phyloP scores from a whole-genome alignment of 92 coral and sea anemone species.

The Hydrozoanthus gracilis region DNA sequence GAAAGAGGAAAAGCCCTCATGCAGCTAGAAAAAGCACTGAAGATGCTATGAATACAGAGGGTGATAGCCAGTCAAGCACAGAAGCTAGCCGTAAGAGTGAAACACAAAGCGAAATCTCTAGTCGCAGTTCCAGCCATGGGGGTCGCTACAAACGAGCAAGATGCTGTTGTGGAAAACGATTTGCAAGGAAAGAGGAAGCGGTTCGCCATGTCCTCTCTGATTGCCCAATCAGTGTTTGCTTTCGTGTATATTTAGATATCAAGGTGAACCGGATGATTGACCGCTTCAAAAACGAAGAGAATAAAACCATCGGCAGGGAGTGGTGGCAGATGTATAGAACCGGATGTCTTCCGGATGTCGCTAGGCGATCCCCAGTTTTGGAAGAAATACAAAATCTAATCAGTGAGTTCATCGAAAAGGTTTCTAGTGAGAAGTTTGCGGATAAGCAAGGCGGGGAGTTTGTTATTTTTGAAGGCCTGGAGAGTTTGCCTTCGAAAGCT shows the following conservation, averaged over 20 bases:
- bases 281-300: conserved; percentile 56
- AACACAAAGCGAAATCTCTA: neutral
- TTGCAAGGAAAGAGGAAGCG: conserved; percentile 61
- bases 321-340: conserved; percentile 74
- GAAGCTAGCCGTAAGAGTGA: neutral
- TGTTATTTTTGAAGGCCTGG: conserved; percentile 56
- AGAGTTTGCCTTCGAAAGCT: conserved; percentile 50
- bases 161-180: conserved; percentile 65
- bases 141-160: conserved; percentile 46
- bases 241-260: conserved; percentile 61
- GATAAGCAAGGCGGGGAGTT: conserved; percentile 53
- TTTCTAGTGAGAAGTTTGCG: conserved; percentile 42
- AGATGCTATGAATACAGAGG: neutral
- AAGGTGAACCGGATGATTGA: conserved; percentile 56
- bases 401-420: conserved; percentile 56
- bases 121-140: neutral
- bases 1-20: neutral
- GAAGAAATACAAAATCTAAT: conserved; percentile 54
- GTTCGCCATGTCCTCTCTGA: conserved; percentile 57
- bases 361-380: conserved; percentile 48
- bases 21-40: neutral
- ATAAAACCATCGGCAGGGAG: conserved; percentile 60
- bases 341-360: conserved; percentile 61
- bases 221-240: conserved; percentile 62
- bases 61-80: neutral